Evolutionary conservation across 2,888 invertebrate species (phyloP), one percentile per base, ranked within the genome.

Genomic region (Lepidochitona cinerea): DNA sequence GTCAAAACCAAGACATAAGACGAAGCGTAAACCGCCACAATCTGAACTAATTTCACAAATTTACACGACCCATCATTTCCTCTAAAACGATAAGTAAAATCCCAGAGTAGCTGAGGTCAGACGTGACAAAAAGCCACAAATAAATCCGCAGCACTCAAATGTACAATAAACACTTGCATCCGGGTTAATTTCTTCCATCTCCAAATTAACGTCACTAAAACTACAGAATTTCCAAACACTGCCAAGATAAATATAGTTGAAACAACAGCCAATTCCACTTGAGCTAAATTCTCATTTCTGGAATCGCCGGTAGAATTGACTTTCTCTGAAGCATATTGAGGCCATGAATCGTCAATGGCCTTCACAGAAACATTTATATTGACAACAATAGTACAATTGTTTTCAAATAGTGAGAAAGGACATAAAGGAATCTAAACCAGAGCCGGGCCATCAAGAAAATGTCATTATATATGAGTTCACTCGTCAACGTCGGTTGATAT

Each of bases 161-260:
- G 94, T 67, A 94, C 90, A 80, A 95, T 94, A 86, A 94, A 94
- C 85, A 93, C 93, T 85, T 94, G 93, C 94, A 94, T 94, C 53
- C 94, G 91, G 9, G 93, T 93, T 29, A 93, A 89, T 83, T 93
- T 93, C 81, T 92, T 92, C 37, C 82, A 79, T 32, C 84, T 81
- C 26, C 84, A 78, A 69, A 81, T 76, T 53, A 89, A 79, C 4
- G 84, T 84, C 7, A 84, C 71, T 32, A 89, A 78, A 1, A 89
- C 86, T 65, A 83, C 84, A 6, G 81, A 70, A 73, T 89, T 89
- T 5, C 88, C 88, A 32, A 85, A 77, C 7, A 89, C 75, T 7
- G 87, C 87, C n/a, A 88, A 70, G 7, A 78, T 70, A 32, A 88
- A 81, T n/a, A 87, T 82, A n/a, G 83, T 78, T 26, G 79, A 81